Conservation (phyloP, 2,113 vertebrate genomes). For the Tachuris rubrigastra region DNA sequence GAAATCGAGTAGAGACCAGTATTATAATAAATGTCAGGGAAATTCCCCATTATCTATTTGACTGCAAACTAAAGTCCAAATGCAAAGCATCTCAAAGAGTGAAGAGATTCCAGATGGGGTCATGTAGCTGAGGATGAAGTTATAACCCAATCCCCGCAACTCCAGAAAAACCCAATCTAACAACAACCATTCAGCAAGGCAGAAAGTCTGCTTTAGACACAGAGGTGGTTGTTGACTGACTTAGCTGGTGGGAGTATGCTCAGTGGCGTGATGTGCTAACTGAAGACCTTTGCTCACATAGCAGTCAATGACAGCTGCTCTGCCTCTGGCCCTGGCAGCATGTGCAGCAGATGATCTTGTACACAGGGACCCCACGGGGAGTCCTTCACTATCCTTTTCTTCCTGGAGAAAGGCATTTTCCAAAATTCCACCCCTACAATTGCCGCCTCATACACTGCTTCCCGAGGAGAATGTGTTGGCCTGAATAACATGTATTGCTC, state of each 20-base stretch:
- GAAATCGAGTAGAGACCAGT: background rate
- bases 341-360: background rate
- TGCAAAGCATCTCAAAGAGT: background rate
- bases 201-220: background rate
- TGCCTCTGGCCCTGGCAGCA: background rate
- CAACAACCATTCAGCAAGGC: background rate
- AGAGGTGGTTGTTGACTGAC: background rate
- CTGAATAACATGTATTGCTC: background rate
- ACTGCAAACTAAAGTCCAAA: background rate
- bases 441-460: background rate
- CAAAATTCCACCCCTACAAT: accelerated
- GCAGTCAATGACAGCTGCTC: background rate
- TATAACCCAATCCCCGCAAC: background rate
- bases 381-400: background rate
- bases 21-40: background rate
- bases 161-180: background rate
- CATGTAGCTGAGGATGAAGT: background rate
- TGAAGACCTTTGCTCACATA: background rate
- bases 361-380: background rate
- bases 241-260: background rate
- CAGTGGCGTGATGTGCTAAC: too few species aligned
- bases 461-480: background rate
- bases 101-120: background rate
- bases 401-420: background rate
- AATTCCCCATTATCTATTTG: background rate